Evolutionary conservation across 2,113 vertebrate species (phyloP).

Genomic region (Platycercus adscitus): DNA sequence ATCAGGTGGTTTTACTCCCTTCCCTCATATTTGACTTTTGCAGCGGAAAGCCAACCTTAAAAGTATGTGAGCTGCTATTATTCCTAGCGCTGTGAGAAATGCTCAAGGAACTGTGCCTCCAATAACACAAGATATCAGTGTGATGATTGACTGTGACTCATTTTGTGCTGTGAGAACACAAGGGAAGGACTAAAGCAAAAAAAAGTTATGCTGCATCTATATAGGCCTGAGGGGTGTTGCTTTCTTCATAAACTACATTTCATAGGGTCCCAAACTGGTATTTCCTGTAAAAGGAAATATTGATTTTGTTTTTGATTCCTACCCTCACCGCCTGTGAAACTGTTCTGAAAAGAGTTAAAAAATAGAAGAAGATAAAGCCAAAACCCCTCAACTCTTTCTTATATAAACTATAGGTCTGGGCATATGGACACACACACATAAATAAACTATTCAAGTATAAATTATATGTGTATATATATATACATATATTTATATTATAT

Average conservation of each 20-base stretch:
- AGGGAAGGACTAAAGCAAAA: neutral
- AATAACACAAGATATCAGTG: neutral
- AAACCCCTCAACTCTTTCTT: neutral
- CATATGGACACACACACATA: neutral
- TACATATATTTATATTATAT: too few relatives aligned
- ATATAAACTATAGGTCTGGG: neutral
- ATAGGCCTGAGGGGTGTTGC: neutral
- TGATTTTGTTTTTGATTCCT: neutral
- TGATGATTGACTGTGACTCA: conserved; percentile 24
- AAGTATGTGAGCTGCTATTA: neutral
- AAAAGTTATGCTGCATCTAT: neutral
- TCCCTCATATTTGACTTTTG: neutral
- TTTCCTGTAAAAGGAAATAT: conserved; percentile 20
- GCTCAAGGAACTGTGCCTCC: neutral
- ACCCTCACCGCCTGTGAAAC: neutral
- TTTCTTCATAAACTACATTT: neutral
- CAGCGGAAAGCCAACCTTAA: neutral
- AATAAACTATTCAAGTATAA: neutral
- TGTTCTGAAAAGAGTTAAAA: neutral
- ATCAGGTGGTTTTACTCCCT: neutral
- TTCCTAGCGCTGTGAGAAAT: neutral
- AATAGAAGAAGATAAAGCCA: neutral
- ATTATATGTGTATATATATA: neutral
- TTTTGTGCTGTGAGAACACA: conserved; percentile 16
- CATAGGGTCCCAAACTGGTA: neutral